These are phyloP conservation scores for Cyrtonyx montezumae DNA, from an alignment of 2,113 vertebrate genomes.

Conservation along the genomic window DNA sequence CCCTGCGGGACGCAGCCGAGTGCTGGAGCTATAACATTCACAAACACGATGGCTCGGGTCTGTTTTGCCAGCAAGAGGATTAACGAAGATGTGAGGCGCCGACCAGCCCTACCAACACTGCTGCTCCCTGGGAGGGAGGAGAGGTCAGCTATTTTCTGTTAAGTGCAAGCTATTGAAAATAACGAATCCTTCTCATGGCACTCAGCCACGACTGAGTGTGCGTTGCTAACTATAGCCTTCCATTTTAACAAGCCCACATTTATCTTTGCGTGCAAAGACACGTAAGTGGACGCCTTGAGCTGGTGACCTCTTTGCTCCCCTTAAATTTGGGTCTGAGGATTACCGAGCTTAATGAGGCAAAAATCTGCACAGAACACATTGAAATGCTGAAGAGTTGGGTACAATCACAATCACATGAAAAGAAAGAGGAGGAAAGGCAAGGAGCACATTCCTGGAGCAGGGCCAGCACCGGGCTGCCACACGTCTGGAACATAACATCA, in stretches of 20 bases:
- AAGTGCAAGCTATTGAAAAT: slow-evolving; percentile 24
- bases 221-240: slow-evolving; percentile 34
- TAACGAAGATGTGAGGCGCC: background rate
- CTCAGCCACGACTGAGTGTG: background rate
- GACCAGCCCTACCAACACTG: background rate
- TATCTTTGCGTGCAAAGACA: background rate
- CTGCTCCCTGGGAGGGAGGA: background rate
- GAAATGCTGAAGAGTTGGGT: background rate
- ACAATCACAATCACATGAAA: background rate
- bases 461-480: background rate
- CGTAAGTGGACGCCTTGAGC: background rate
- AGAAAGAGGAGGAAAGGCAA: slow-evolving; percentile 11
- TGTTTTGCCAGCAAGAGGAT: background rate
- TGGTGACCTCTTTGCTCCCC: background rate
- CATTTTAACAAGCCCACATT: background rate
- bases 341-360: background rate
- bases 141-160: slow-evolving; percentile 2
- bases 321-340: background rate
- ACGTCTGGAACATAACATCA: slow-evolving; percentile 23
- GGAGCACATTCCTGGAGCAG: slow-evolving; percentile 24
- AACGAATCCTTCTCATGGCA: slow-evolving; percentile 21
- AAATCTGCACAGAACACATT: background rate
- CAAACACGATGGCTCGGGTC: background rate
- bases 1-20: background rate
- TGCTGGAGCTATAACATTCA: background rate